Percentiles rank a stretch among this genome's conserved stretches.
phyloP scores from a whole-genome alignment of 2,113 vertebrate genomes.

The Spea multiplicata region DNA sequence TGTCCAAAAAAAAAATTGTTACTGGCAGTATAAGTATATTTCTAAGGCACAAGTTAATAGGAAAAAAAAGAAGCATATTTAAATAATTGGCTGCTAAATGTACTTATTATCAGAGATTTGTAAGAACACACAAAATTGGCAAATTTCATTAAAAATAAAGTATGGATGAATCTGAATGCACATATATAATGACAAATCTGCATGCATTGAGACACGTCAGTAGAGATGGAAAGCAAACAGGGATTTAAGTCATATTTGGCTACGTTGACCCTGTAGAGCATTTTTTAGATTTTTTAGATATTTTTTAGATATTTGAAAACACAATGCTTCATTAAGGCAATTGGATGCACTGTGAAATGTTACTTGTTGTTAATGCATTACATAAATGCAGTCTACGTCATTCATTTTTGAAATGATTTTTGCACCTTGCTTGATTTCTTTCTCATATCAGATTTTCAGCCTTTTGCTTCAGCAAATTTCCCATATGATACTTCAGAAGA shows the following conservation, averaged over 20 bases:
- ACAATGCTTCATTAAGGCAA: background rate
- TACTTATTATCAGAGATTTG: too few species aligned
- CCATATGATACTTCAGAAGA: constrained; percentile 10
- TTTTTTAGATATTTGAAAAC: constrained; percentile 4
- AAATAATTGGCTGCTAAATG: too few species aligned
- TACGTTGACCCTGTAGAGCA: constrained; percentile 22
- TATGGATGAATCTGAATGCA: too few species aligned
- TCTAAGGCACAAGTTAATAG: too few species aligned
- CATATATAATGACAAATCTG: too few species aligned
- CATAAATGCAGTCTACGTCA: background rate
- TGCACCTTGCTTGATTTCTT: constrained; percentile 10
- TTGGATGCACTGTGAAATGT: background rate
- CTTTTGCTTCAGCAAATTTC: constrained; percentile 9
- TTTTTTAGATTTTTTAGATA: background rate
- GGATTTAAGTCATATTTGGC: too few species aligned
- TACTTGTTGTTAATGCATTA: background rate
- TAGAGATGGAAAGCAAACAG: background rate
- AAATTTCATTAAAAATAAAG: too few species aligned
- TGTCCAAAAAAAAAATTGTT: too few species aligned
- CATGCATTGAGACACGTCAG: constrained; percentile 21
- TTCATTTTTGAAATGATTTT: background rate
- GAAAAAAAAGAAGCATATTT: too few species aligned
- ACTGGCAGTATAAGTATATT: too few species aligned
- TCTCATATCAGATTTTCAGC: background rate
- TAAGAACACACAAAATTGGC: too few species aligned